Evolutionary conservation across 1,140 invertebrate species (phyloP).

Genomic region (Drosophila malerkotliana): DNA sequence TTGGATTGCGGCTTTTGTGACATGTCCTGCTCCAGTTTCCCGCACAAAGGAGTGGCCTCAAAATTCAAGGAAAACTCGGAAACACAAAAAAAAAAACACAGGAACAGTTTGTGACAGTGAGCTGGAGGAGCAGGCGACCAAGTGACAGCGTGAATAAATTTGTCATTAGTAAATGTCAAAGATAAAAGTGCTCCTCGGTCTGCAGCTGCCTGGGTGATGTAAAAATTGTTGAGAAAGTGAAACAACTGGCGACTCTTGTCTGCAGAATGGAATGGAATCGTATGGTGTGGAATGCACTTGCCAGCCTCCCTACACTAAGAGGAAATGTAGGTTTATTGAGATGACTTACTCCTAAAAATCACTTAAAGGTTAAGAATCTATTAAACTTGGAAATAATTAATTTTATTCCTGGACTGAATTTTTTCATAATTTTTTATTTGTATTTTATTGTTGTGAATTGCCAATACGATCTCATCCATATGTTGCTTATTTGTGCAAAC

Average conservation of each 20-base stretch:
- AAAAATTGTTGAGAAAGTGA: conserved; percentile 56
- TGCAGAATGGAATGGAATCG: conserved; percentile 47
- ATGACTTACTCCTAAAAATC: no score
- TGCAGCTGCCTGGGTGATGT: conserved; percentile 53
- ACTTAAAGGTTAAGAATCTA: no score
- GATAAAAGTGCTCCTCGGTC: conserved; percentile 68
- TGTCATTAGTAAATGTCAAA: conserved; percentile 81
- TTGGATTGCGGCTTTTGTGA: conserved; percentile 42
- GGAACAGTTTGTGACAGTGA: conserved; percentile 43
- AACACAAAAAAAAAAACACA: not conserved
- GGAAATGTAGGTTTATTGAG: conserved; percentile 5
- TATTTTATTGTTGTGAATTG: conserved; percentile 4
- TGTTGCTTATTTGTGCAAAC: conserved; percentile 71
- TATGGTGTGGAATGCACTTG: conserved; percentile 58
- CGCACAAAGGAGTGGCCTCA: conserved; percentile 34
- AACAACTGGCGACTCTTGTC: conserved; percentile 66
- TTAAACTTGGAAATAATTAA: no score
- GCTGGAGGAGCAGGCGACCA: conserved; percentile 54
- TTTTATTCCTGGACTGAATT: not conserved
- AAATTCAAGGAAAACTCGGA: conserved; percentile 2
- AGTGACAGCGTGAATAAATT: conserved; percentile 81
- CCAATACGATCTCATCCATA: conserved; percentile 63
- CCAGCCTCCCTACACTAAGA: conserved; percentile 27
- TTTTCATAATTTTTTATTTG: not conserved
- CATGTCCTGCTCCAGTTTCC: conserved; percentile 47